A percentile compares a stretch with the other conserved stretches of the same genome.
Evolutionary conservation across 1,140 invertebrate species (phyloP).

Genomic region (Nylanderia fulva): DNA sequence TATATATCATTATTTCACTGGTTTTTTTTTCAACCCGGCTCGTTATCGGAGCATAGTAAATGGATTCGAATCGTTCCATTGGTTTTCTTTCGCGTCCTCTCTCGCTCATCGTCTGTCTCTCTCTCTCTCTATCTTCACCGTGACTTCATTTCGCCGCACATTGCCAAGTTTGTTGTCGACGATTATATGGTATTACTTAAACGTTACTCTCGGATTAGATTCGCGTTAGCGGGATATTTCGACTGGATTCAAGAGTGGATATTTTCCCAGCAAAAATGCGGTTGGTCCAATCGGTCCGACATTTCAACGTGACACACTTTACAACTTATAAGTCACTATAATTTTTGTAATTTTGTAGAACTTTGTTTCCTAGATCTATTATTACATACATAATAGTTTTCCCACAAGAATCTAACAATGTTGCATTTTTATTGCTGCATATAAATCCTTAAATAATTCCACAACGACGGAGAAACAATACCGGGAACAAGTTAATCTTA

Average conservation of each 20-base stretch:
- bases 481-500: slow-evolving; percentile 36
- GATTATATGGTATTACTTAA: slow-evolving; percentile 34
- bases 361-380: not conserved
- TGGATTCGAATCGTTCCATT: slow-evolving; percentile 42
- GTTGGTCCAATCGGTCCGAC: slow-evolving; percentile 3
- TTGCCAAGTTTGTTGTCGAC: not conserved
- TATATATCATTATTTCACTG: slow-evolving; percentile 56
- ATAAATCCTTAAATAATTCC: not conserved
- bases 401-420: slow-evolving; percentile 1
- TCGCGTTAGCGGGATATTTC: slow-evolving; percentile 8
- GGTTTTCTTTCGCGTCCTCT: not conserved
- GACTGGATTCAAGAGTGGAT: not conserved
- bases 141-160: slow-evolving; percentile 1
- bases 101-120: not conserved
- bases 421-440: not conserved
- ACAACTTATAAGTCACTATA: slow-evolving; percentile 33
- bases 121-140: not conserved
- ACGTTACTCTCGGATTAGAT: slow-evolving; percentile 9
- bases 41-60: slow-evolving; percentile 50
- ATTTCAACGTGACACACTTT: slow-evolving; percentile 4
- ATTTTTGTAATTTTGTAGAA: not conserved
- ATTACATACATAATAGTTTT: not conserved
- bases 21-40: slow-evolving; percentile 45
- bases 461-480: slow-evolving; percentile 16
- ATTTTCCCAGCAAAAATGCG: slow-evolving; percentile 36